Conservation (phyloP, 2,113 vertebrate genomes). For the Zosterops lateralis region DNA sequence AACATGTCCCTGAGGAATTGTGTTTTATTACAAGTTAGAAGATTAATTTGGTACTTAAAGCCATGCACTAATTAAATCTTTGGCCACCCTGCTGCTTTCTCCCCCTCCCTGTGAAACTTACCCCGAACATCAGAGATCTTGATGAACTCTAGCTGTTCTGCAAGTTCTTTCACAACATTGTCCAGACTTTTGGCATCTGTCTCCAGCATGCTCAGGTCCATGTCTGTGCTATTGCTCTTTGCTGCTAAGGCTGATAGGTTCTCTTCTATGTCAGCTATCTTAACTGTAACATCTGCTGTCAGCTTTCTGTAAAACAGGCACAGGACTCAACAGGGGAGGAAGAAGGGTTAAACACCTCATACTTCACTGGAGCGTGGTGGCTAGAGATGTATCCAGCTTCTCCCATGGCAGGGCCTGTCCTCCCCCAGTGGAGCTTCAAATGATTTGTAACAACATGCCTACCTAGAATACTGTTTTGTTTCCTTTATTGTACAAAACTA, state of each 20-base stretch:
- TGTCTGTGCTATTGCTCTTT: conserved; percentile 73
- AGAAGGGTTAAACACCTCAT: neutral
- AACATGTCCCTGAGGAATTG: neutral
- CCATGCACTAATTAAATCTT: neutral
- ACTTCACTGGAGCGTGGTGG: neutral
- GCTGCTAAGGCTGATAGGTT: conserved; percentile 71
- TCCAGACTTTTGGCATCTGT: conserved; percentile 84
- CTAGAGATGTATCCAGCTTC: neutral
- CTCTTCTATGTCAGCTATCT: conserved; percentile 80
- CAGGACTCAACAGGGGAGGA: neutral
- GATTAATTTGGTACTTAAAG: neutral
- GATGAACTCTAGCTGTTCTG: conserved; percentile 90
- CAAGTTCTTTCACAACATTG: conserved; percentile 81
- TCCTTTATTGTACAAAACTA: conserved; percentile 12
- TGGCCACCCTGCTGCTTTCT: neutral
- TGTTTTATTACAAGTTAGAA: neutral
- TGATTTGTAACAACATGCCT: conserved; percentile 18
- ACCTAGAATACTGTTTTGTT: conserved; percentile 22
- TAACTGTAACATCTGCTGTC: conserved; percentile 80
- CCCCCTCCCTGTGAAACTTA: conserved; percentile 52
- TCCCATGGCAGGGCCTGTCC: neutral
- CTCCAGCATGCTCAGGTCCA: conserved; percentile 74
- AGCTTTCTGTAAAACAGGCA: conserved; percentile 79
- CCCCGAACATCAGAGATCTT: conserved; percentile 95
- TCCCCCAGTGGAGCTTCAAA: neutral